These are phyloP conservation scores for Pycnomerus fuliginosus DNA, from an alignment of 2,888 invertebrate genomes.

Conservation along the genomic window DNA sequence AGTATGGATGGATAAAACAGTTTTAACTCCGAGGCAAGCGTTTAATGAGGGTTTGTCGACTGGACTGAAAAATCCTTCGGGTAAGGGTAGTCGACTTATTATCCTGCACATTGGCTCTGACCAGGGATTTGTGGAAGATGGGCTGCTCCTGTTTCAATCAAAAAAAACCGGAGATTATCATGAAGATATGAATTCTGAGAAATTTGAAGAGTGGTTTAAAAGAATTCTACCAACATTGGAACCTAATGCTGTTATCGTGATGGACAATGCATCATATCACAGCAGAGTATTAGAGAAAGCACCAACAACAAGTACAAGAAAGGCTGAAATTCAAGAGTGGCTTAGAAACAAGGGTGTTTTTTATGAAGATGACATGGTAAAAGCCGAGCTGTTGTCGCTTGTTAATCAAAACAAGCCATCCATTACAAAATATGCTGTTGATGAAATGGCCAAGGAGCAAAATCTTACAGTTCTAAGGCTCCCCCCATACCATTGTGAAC, in stretches of 20 bases:
- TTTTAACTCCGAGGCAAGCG: slow-evolving; percentile 13
- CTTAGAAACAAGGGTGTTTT: slow-evolving; percentile 8
- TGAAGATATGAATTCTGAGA: slow-evolving; percentile 1
- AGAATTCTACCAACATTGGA: too few relatives aligned
- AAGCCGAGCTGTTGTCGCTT: too few relatives aligned
- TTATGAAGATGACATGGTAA: too few relatives aligned
- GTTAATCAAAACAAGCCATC: too few relatives aligned
- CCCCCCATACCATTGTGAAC: not conserved
- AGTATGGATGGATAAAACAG: slow-evolving; percentile 19
- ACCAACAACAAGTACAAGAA: slow-evolving; percentile 17
- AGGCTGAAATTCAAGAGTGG: slow-evolving; percentile 30
- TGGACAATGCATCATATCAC: too few relatives aligned
- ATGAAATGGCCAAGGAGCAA: too few relatives aligned
- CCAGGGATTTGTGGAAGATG: slow-evolving; percentile 14
- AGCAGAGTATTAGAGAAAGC: slow-evolving; percentile 18
- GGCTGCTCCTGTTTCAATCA: slow-evolving; percentile 10
- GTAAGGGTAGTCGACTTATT: slow-evolving; percentile 15
- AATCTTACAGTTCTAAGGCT: not conserved
- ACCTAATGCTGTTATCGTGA: too few relatives aligned
- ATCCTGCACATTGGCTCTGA: slow-evolving; percentile 16
- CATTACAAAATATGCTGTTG: too few relatives aligned
- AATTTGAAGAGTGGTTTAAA: too few relatives aligned
- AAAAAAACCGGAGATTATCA: slow-evolving; percentile 16
- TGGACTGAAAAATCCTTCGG: slow-evolving; percentile 8
- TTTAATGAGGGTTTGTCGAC: slow-evolving; percentile 14